phyloP scores from a whole-genome alignment of 2,888 invertebrate genomes.

The Caenorhabditis plicata region DNA sequence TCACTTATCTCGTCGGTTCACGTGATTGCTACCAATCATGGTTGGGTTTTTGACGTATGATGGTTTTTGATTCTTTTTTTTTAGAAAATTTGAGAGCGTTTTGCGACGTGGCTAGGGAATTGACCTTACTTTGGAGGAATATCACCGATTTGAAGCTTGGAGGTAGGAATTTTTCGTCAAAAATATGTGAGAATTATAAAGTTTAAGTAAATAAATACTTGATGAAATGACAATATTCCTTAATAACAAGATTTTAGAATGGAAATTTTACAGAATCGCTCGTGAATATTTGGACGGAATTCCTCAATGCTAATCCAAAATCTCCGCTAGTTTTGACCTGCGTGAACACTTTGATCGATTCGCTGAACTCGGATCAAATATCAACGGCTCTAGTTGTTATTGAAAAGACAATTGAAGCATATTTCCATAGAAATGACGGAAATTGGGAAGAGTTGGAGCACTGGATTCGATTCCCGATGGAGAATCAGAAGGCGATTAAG shows the following conservation, averaged over 20 bases:
- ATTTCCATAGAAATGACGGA: conserved; percentile 48
- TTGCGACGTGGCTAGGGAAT: conserved; percentile 45
- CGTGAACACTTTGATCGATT: conserved; percentile 37
- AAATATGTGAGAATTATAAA: neutral
- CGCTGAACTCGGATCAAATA: conserved; percentile 45
- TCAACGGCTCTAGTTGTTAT: conserved; percentile 49
- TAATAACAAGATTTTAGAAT: no score
- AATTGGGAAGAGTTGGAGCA: conserved; percentile 39
- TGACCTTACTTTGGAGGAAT: conserved; percentile 53
- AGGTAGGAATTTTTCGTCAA: conserved; percentile 12
- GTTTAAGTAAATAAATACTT: no score
- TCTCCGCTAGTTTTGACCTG: conserved; percentile 42
- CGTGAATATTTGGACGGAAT: conserved; percentile 39
- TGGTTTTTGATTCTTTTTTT: conserved; percentile 5
- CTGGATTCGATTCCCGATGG: conserved; percentile 41
- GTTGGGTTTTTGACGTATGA: conserved; percentile 6
- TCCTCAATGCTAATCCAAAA: conserved; percentile 29
- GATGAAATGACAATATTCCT: no score
- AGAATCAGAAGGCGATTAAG: conserved; percentile 16
- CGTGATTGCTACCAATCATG: conserved; percentile 28
- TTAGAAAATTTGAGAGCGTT: conserved; percentile 42
- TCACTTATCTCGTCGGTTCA: conserved; percentile 41
- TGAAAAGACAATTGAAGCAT: conserved; percentile 48
- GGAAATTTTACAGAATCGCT: conserved; percentile 31
- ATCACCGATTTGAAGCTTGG: conserved; percentile 44